Percentiles rank a stretch among this genome's conserved stretches.
Conservation (phyloP, 2,113 vertebrate genomes). For the Limanda limanda region DNA sequence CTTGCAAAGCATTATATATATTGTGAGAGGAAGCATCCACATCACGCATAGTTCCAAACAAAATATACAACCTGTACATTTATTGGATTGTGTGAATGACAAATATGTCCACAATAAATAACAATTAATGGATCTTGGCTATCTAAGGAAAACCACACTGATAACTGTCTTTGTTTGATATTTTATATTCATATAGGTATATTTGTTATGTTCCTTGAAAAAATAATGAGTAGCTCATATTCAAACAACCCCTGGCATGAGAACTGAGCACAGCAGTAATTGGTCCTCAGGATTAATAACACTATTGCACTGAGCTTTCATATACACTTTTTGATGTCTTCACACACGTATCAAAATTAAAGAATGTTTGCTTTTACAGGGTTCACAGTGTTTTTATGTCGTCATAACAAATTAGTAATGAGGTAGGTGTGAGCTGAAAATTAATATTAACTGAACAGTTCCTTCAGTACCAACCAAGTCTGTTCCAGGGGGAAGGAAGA, state of each 20-base stretch:
- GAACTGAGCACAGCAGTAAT: background rate
- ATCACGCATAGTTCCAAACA: too few relatives aligned
- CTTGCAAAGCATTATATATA: background rate
- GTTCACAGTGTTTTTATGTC: slow-evolving; percentile 51
- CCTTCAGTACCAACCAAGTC: background rate
- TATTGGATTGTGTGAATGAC: too few relatives aligned
- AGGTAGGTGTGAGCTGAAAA: slow-evolving; percentile 42
- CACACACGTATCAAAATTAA: background rate
- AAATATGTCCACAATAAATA: too few relatives aligned
- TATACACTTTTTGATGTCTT: background rate
- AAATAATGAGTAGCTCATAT: background rate
- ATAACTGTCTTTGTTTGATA: background rate
- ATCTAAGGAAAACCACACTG: background rate
- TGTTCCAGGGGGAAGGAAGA: slow-evolving; percentile 9
- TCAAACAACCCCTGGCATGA: background rate
- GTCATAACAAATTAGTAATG: slow-evolving; percentile 25
- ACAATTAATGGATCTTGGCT: too few relatives aligned
- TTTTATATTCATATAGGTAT: background rate
- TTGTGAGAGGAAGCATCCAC: background rate
- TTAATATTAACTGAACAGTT: slow-evolving; percentile 7
- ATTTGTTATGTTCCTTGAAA: background rate
- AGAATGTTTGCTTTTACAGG: background rate
- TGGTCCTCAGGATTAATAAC: background rate
- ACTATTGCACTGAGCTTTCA: background rate
- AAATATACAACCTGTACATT: too few relatives aligned